These are phyloP conservation scores for Agrotis clavis DNA, from an alignment of 2,888 invertebrate species.

Conservation along the genomic window DNA sequence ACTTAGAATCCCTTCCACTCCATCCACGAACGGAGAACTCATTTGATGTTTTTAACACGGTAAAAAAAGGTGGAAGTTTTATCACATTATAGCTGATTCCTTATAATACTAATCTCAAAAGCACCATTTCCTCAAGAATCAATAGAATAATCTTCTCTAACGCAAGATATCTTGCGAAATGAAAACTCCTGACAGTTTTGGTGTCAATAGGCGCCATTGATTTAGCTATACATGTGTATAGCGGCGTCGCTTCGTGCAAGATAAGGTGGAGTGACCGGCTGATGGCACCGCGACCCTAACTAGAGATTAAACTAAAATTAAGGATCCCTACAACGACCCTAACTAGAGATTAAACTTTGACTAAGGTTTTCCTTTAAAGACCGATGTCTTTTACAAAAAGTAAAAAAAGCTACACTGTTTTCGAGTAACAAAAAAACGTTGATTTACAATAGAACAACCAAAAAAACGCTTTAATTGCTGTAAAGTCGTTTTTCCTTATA, in stretches of 20 bases:
- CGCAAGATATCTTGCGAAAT: conserved; percentile 17
- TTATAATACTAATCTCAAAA: neutral
- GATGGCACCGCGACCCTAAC: conserved; percentile 15
- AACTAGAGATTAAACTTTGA: conserved; percentile 19
- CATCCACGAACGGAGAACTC: too few species aligned
- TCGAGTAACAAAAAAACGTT: too few species aligned
- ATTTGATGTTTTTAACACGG: too few species aligned
- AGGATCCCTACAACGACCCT: too few species aligned
- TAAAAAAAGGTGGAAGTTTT: too few species aligned
- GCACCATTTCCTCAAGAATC: neutral
- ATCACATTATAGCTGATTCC: too few species aligned
- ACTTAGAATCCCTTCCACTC: too few species aligned
- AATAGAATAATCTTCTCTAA: neutral
- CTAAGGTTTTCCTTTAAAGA: conserved; percentile 1
- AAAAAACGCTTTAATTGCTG: neutral
- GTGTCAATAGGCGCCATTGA: conserved; percentile 58
- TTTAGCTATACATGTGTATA: conserved; percentile 50
- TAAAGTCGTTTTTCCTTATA: neutral
- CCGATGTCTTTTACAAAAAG: too few species aligned
- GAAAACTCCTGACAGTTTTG: conserved; percentile 36
- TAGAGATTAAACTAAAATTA: conserved; percentile 26
- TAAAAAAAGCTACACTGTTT: too few species aligned
- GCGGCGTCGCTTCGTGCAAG: conserved; percentile 53
- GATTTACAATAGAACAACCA: too few species aligned
- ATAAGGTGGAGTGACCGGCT: conserved; percentile 56